Base-by-base conservation (phyloP, 2,113 vertebrate species). In the Donacobius atricapilla region DNA sequence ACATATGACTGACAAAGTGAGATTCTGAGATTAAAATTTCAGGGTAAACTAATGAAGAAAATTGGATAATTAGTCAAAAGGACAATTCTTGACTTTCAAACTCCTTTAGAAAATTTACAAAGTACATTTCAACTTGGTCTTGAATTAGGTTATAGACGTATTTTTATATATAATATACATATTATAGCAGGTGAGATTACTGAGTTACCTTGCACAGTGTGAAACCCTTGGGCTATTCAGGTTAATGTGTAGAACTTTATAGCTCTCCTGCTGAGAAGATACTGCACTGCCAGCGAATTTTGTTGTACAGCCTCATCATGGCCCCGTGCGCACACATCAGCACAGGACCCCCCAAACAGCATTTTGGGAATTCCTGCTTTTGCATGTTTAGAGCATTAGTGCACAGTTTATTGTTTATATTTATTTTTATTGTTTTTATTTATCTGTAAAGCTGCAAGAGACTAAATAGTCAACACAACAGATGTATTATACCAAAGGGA, bases 271-370 rank as follows among this genome's bases (percentile, higher is more conserved):
- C 31, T 63, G 31, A 57, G n/a, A 71, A 64, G 13, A 75, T 19
- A 61, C 17, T 19, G 51, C 28, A 7, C 13, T 83, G 39, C 15
- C 6, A 2, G 24, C 0, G 0, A 44, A n/a, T 86, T 79, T 64
- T 56, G 19, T 57, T 73, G 48, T 45, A 51, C 35, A 51, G 40
- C 8, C 12, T 56, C 13, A 86, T 20, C 2, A 1, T 37, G 22
- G 18, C 31, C 61, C 22, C 31, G 35, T 0, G 1, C 0, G 0
- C 10, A 23, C 33, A 65, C 8, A 35, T 25, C 21, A 39, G 37
- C 25, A 61, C 17, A 47, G 60, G 13, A 37, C 20, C 15, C 3
- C 35, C 20, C 1, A 4, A 54, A 31, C 7, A 89, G 53, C 40
- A 80, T 65, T 69, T 76, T 56, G 40, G 40, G 30, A 92, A 48